Evolutionary conservation across 2,888 invertebrate species (phyloP), one percentile per base, ranked within the genome.

Genomic region (Pachycephus smyrnensis): DNA sequence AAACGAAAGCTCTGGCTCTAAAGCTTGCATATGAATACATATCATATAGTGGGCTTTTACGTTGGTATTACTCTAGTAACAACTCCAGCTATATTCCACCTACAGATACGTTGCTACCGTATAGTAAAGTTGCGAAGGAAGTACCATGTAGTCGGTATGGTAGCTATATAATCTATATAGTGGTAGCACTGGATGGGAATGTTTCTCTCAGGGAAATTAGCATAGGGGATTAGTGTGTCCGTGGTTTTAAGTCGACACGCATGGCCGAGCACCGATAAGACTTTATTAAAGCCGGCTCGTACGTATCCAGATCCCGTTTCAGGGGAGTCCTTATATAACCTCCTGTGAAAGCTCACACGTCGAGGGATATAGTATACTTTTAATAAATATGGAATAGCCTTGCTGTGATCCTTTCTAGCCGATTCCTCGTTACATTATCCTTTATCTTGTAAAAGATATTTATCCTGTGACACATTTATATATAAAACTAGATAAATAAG

Each of bases 231-330:
- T 88, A 88, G 83, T 85, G 86, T 85, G 87, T 86, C 82, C 82
- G 84, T 84, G 85, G 89, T 83, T 86, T 86, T 87, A 89, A 88
- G 89, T 89, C 89, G 86, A 88, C 88, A 87, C 88, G 89, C 89
- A 89, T 89, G 89, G 89, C 82, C 82, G 86, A 83, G 80, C 82
- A 81, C 89, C 88, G 89, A 89, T 89, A 89, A 89, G 89, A 89
- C 86, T 89, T 89, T 89, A 89, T 89, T 89, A 89, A 88, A 87
- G 84, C 83, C 80, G 77, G 77, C 81, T 80, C 33, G 80, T 85
- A 88, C 88, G 88, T 89, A 87, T 88, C 86, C 84, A 81, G 82
- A 75, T 81, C 77, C 84, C 82, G 74, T 55, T 55, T 55, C 55
- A 55, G 23, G 55, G 55, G 55, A 55, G 55, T 55, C 55, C 55